Conservation (phyloP, 1,140 invertebrate genomes). For the Spodoptera litura region DNA sequence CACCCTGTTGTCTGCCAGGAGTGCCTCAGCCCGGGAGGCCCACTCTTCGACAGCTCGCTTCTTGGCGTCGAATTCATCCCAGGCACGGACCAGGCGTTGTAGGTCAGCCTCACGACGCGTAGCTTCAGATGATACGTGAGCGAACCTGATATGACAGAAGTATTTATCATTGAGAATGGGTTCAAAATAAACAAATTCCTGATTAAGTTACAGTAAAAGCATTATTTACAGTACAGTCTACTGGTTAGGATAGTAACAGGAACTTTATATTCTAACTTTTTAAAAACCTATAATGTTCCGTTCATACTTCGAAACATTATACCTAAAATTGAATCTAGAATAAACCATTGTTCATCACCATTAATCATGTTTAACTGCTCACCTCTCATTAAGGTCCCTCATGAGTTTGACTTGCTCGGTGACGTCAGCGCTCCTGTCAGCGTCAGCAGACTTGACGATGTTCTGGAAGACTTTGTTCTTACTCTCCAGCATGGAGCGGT, state of each 20-base stretch:
- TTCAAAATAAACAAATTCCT: too few species aligned
- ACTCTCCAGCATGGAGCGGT: constrained; percentile 96
- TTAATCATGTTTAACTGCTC: too few species aligned
- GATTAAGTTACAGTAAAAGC: too few species aligned
- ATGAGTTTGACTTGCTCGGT: constrained; percentile 90
- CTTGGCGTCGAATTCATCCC: constrained; percentile 94
- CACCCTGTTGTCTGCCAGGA: constrained; percentile 93
- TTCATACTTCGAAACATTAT: too few species aligned
- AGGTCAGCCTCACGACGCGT: constrained; percentile 93
- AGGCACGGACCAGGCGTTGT: constrained; percentile 92
- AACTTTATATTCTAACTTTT: too few species aligned
- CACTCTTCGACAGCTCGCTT: constrained; percentile 93
- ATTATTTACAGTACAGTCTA: too few species aligned
- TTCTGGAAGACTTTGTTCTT: constrained; percentile 97
- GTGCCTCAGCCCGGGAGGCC: constrained; percentile 93
- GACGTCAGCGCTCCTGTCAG: constrained; percentile 91
- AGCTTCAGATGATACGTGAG: constrained; percentile 90
- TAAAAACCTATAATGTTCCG: too few species aligned
- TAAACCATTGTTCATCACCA: too few species aligned
- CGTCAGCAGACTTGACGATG: constrained; percentile 92
- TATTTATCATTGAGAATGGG: background rate
- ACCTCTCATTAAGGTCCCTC: constrained; percentile 91
- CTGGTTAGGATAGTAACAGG: too few species aligned
- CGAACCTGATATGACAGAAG: constrained; percentile 87
- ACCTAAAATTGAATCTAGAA: too few species aligned